Conservation (phyloP, 2,797 vertebrate genomes). For the Eospalax fontanierii region DNA sequence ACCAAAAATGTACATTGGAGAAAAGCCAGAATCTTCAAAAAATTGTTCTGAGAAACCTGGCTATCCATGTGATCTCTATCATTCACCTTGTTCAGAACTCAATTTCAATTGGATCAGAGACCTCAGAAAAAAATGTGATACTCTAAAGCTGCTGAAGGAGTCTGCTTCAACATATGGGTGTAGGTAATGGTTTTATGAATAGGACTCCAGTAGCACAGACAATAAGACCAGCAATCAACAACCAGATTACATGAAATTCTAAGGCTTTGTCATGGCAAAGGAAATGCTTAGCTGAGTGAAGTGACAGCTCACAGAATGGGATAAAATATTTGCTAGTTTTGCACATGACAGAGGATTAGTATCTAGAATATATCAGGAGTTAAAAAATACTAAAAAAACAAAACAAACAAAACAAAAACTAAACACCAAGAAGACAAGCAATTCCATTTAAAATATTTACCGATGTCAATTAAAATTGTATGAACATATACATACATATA, state of each 20-base stretch:
- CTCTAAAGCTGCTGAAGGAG: background rate
- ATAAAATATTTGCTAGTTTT: background rate
- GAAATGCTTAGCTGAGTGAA: background rate
- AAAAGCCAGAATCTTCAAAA: background rate
- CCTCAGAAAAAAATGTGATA: background rate
- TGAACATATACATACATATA: no score
- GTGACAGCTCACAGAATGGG: background rate
- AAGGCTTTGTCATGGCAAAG: background rate
- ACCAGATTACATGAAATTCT: background rate
- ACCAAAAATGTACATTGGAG: background rate
- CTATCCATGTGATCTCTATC: background rate
- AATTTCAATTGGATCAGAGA: background rate
- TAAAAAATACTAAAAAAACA: no score
- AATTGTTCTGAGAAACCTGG: background rate
- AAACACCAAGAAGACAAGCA: background rate
- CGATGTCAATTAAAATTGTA: no score
- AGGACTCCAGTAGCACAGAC: background rate
- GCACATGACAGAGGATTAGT: no score
- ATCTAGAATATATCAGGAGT: background rate
- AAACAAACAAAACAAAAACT: no score
- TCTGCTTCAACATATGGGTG: background rate
- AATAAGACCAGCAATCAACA: background rate
- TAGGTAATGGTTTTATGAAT: background rate
- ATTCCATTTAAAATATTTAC: background rate
- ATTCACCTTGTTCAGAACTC: background rate